Evolutionary conservation across 2,797 vertebrate genomes (phyloP).

Genomic region (Silurus aristotelis): DNA sequence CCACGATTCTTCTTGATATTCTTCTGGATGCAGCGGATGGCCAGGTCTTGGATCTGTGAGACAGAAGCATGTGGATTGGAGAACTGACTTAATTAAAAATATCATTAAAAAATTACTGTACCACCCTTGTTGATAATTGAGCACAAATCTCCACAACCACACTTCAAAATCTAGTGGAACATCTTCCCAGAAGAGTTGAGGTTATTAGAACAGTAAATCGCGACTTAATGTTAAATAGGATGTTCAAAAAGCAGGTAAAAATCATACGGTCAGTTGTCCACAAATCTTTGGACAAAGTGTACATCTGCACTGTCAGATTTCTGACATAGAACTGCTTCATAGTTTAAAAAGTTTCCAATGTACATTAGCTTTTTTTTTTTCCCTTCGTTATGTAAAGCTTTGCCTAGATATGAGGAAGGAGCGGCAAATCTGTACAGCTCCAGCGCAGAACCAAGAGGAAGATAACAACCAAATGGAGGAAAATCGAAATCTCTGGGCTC

Average conservation of each 20-base stretch:
- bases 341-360: not conserved
- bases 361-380: too few relatives aligned
- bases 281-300: not conserved
- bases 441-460: not conserved
- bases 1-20: constrained; percentile 93
- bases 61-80: too few relatives aligned
- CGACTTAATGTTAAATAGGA: too few relatives aligned
- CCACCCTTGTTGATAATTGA: too few relatives aligned
- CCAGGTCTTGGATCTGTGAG: constrained; percentile 89
- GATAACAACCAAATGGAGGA: not conserved
- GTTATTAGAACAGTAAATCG: too few relatives aligned
- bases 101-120: not conserved
- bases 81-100: not conserved
- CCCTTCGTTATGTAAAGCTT: not conserved
- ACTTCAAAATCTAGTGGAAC: too few relatives aligned
- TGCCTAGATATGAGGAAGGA: not conserved
- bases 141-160: too few relatives aligned
- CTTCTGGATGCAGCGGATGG: constrained; percentile 91
- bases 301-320: not conserved
- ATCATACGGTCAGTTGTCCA: not conserved
- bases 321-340: not conserved
- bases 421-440: not conserved
- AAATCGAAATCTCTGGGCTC: not conserved
- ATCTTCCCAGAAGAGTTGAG: too few relatives aligned
- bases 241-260: too few relatives aligned